These are phyloP conservation scores for Aurelia coerulea DNA, from an alignment of 30 jellyfish, hydroid and myxozoan species.

Conservation along the genomic window DNA sequence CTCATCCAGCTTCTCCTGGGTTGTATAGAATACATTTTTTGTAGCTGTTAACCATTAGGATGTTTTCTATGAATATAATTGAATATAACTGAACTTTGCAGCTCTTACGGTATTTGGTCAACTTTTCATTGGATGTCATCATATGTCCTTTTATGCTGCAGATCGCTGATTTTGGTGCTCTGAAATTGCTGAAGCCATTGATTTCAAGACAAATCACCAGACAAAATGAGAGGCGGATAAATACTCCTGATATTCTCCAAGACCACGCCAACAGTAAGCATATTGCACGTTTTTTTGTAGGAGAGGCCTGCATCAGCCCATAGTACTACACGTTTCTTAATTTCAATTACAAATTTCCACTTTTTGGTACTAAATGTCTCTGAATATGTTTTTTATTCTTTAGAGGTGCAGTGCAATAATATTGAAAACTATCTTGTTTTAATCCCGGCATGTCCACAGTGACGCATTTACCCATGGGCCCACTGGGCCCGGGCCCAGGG, in stretches of 20 bases:
- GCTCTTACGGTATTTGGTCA: too few species aligned
- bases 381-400: not conserved
- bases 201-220: not conserved
- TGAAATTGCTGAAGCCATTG: conserved; percentile 39
- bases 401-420: too few species aligned
- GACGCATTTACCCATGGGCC: too few species aligned
- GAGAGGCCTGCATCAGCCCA: not conserved
- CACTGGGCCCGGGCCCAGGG: too few species aligned
- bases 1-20: not conserved
- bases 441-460: too few species aligned
- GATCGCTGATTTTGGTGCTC: conserved; percentile 75
- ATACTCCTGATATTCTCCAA: not conserved
- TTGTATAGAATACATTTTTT: not conserved
- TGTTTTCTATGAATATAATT: not conserved
- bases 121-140: too few species aligned
- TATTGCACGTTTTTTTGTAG: too few species aligned
- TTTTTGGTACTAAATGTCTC: not conserved
- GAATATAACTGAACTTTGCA: not conserved
- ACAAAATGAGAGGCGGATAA: not conserved
- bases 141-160: not conserved
- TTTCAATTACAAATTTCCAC: not conserved
- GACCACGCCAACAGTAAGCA: not conserved
- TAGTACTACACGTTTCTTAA: not conserved
- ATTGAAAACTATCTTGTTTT: too few species aligned
- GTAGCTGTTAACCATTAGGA: not conserved